phyloP scores from a whole-genome alignment of 2,888 invertebrate species.

The Clostera curtula region DNA sequence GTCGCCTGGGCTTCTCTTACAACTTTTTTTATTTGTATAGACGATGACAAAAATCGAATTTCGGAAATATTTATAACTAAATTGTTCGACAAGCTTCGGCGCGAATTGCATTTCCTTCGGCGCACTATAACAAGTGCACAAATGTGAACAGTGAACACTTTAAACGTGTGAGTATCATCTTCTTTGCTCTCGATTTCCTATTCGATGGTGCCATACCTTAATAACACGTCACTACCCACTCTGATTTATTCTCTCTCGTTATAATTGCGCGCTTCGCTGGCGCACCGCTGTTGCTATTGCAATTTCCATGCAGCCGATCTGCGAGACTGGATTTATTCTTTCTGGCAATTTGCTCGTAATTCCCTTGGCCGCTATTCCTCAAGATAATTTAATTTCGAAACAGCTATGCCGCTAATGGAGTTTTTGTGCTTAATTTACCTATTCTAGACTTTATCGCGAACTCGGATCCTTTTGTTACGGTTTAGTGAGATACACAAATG shows the following conservation, averaged over 20 bases:
- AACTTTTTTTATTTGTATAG: no score
- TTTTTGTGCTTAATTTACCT: constrained; percentile 38
- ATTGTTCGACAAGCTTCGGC: no score
- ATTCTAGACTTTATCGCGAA: constrained; percentile 25
- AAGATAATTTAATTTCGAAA: constrained; percentile 52
- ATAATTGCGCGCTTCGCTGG: constrained; percentile 71
- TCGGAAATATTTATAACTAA: no score
- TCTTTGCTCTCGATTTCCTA: constrained; percentile 52
- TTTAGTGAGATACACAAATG: constrained; percentile 23
- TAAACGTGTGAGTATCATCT: constrained; percentile 32
- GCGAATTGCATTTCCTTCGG: no score
- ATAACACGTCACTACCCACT: constrained; percentile 74
- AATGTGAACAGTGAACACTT: no score
- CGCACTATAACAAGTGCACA: no score
- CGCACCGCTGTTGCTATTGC: constrained; percentile 63
- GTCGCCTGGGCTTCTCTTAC: no score
- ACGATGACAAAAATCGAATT: no score
- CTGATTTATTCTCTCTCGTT: constrained; percentile 74
- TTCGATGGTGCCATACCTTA: constrained; percentile 64
- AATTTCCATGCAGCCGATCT: constrained; percentile 69
- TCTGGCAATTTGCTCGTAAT: constrained; percentile 59
- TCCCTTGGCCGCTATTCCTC: constrained; percentile 42
- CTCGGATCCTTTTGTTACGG: constrained; percentile 26
- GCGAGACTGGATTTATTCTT: constrained; percentile 65
- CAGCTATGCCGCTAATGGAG: constrained; percentile 39